Conservation (phyloP, 2,797 vertebrate species). For the Catamblyrhynchus diadema region DNA sequence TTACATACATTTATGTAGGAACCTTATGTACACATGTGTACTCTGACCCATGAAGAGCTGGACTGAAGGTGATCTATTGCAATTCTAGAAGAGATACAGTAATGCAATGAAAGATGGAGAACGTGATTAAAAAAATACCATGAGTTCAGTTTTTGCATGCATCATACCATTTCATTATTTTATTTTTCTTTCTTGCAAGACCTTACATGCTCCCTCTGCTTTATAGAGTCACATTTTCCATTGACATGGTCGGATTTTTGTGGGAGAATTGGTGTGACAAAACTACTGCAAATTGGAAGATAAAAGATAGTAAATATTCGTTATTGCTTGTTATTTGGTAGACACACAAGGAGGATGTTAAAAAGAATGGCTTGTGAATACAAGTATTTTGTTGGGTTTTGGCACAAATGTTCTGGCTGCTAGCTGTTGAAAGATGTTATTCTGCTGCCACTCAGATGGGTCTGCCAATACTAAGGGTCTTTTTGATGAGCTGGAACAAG, state of each 20-base stretch:
- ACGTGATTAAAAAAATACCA: background rate
- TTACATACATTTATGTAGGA: accelerated
- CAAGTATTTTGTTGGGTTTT: background rate
- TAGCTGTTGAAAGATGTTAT: background rate
- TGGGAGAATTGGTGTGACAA: background rate
- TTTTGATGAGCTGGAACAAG: conserved; percentile 31
- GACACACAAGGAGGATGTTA: background rate
- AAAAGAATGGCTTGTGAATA: background rate
- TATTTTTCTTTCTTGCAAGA: background rate
- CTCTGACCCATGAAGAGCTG: background rate
- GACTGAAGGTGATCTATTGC: background rate
- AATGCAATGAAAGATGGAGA: background rate
- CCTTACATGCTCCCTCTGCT: background rate
- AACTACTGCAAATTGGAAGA: background rate
- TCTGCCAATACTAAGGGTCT: background rate
- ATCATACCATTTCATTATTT: background rate
- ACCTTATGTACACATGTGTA: accelerated
- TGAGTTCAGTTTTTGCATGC: background rate
- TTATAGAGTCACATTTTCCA: background rate
- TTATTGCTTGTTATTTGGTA: background rate
- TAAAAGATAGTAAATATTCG: background rate
- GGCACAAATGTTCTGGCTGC: background rate
- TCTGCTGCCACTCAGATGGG: background rate
- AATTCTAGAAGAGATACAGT: background rate
- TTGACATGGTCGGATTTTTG: background rate